Conservation (phyloP, 2,888 invertebrate species). For the Standfussiana lucernea region DNA sequence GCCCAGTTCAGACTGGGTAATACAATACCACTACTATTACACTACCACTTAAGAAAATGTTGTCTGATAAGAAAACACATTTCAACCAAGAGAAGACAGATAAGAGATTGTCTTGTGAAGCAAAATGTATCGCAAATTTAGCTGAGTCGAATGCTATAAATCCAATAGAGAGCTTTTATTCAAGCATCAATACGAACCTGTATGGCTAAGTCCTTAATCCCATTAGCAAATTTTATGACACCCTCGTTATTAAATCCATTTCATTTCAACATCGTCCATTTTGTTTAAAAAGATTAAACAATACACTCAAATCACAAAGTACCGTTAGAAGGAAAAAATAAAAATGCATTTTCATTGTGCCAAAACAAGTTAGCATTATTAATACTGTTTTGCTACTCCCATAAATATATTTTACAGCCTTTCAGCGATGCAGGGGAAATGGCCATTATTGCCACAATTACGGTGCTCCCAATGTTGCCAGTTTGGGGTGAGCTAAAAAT, state of each 20-base stretch:
- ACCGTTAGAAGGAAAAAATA: slow-evolving; percentile 20
- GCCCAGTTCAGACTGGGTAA: too few species aligned
- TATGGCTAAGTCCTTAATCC: background rate
- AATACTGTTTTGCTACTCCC: slow-evolving; percentile 45
- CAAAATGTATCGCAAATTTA: too few species aligned
- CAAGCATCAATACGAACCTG: too few species aligned
- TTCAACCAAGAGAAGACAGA: too few species aligned
- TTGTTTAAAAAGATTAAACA: background rate
- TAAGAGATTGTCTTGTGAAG: too few species aligned
- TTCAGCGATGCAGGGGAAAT: slow-evolving; percentile 59
- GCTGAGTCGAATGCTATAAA: too few species aligned
- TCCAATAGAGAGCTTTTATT: too few species aligned
- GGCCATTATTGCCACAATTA: slow-evolving; percentile 64
- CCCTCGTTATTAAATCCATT: background rate
- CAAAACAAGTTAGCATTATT: slow-evolving; percentile 55
- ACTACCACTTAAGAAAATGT: too few species aligned
- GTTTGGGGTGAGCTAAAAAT: slow-evolving; percentile 50
- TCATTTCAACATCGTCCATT: slow-evolving; percentile 2
- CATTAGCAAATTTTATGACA: background rate
- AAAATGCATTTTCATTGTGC: slow-evolving; percentile 21
- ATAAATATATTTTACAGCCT: slow-evolving; percentile 68
- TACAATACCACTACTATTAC: too few species aligned
- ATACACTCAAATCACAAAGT: slow-evolving; percentile 2
- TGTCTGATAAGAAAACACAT: too few species aligned
- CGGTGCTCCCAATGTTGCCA: slow-evolving; percentile 38